Conservation (phyloP, 2,113 vertebrate species). For the Mixornis gularis region DNA sequence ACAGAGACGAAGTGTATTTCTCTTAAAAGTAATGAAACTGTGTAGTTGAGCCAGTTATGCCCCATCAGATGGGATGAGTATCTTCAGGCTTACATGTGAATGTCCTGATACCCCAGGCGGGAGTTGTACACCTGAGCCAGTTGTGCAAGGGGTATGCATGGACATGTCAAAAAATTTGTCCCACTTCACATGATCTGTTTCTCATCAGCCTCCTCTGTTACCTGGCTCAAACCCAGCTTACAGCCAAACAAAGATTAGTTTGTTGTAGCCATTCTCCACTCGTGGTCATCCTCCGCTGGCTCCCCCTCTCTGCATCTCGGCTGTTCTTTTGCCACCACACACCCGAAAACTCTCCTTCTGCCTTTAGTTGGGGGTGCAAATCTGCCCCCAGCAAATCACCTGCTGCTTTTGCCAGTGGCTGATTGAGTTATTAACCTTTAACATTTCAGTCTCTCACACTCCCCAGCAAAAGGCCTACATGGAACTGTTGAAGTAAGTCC, state of each 20-base stretch:
- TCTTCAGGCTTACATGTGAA: neutral
- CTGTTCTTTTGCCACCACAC: neutral
- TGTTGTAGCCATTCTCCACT: neutral
- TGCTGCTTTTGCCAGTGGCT: neutral
- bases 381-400: neutral
- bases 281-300: neutral
- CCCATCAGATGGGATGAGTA: neutral
- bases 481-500: neutral
- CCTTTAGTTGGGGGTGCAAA: rapidly evolving
- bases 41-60: neutral
- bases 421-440: neutral
- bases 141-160: neutral
- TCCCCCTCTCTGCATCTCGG: neutral
- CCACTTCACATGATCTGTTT: neutral
- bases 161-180: neutral
- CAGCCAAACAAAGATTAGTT: neutral
- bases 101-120: neutral
- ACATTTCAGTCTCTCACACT: neutral
- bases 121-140: neutral
- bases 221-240: neutral
- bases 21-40: neutral
- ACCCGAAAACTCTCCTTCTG: neutral
- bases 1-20: neutral
- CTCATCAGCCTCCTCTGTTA: neutral
- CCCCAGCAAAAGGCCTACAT: neutral